Evolutionary conservation across 1,140 invertebrate genomes (phyloP).

Genomic region (Drosophila neocordata): DNA sequence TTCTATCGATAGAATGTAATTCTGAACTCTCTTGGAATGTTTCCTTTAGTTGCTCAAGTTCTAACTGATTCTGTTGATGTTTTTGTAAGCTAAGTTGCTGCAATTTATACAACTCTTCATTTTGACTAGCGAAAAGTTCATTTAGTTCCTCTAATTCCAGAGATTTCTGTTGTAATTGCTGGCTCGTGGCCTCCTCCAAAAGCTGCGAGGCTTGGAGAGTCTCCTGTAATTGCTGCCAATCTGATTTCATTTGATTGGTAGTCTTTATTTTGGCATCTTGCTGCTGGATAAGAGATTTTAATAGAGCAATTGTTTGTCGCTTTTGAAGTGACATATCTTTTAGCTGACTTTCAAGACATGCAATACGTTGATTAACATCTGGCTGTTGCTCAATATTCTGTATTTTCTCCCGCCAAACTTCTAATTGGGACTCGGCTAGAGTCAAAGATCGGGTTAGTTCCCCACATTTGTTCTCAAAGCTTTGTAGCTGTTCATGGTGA

Average conservation of each 20-base stretch:
- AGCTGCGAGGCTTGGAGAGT: slow-evolving; percentile 56
- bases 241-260: slow-evolving; percentile 61
- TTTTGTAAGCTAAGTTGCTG: slow-evolving; percentile 48
- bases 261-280: slow-evolving; percentile 70
- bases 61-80: slow-evolving; percentile 41
- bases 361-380: slow-evolving; percentile 49
- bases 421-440: slow-evolving; percentile 30
- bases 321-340: slow-evolving; percentile 46
- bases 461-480: slow-evolving; percentile 40
- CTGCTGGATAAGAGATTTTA: slow-evolving; percentile 57
- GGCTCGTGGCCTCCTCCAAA: slow-evolving; percentile 54
- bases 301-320: slow-evolving; percentile 53
- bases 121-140: slow-evolving; percentile 68
- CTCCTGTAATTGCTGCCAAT: slow-evolving; percentile 65
- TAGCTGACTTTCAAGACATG: slow-evolving; percentile 54
- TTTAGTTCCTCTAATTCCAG: slow-evolving; percentile 69
- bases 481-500: slow-evolving; percentile 35
- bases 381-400: slow-evolving; percentile 28
- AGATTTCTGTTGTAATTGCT: slow-evolving; percentile 61
- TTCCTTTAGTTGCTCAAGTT: slow-evolving; percentile 54
- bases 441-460: slow-evolving; percentile 29
- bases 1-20: slow-evolving; percentile 42
- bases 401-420: slow-evolving; percentile 31
- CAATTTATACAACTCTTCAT: slow-evolving; percentile 60
- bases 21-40: slow-evolving; percentile 47